Base-by-base conservation (phyloP, 2,797 vertebrate genomes). In the Characodon lateralis region DNA sequence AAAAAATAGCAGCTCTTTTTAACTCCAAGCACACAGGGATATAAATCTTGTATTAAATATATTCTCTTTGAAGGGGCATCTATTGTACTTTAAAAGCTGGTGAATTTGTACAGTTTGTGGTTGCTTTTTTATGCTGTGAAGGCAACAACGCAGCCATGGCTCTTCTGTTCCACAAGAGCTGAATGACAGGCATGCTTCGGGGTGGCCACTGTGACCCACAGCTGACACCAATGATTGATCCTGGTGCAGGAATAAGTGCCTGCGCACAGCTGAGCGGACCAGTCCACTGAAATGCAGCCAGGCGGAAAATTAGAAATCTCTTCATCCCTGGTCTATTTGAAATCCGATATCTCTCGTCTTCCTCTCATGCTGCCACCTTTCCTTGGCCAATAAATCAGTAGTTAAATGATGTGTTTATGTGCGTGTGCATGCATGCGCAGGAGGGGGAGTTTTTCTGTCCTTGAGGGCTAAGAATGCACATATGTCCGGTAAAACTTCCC, bases 301-400 rank as follows among this genome's bases (percentile, higher is more conserved):
- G 88, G 91, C 87, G 77, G 93, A 95, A 95, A 96, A 96, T 96
- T 94, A 95, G 94, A 96, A 96, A 95, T 94, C 95, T 94, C 93
- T 95, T 94, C 93, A 92, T 95, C 91, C 91, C 87, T 82, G 89
- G 87, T 94, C 91, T 92, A 95, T 95, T 95, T 95, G 91, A 94
- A 94, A 94, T 93, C 87, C 89, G 92, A 94, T 94, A 94, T 89
- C 91, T 85, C 87, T 84, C 79, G 89, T 91, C 92, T 90, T 90
- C 86, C 83, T 80, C 79, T 85, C 72, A 8, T 78, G 24, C 85
- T 35, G 76, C 68, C 91, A 58, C 75, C 81, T 88, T 91, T 91
- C 86, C 81, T 82, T 79, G 51, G 89, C 91, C 90, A 91, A 88
- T 93, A 93, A 93, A 93, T 94, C 91, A 90, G 88, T 91, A 93